A percentile compares a stretch with the other conserved stretches of the same genome.
Evolutionary conservation across 37 sponge, comb jelly and placozoan genomes (phyloP).

Genomic region (Bolinopsis microptera): DNA sequence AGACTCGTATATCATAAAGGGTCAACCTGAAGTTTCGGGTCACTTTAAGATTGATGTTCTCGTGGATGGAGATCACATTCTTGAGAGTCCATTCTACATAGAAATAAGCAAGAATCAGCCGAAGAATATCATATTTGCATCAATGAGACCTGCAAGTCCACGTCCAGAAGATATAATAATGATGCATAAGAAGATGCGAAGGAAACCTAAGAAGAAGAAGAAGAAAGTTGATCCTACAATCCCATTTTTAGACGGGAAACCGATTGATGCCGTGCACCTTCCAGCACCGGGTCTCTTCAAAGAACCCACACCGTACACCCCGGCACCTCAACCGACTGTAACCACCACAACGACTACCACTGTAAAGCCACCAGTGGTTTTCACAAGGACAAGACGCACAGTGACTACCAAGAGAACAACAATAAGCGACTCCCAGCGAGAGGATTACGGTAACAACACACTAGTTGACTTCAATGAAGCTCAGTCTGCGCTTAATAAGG

Average conservation of each 20-base stretch:
- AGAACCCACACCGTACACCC: neutral
- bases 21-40: neutral
- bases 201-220: conserved; percentile 30
- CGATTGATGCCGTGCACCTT: neutral
- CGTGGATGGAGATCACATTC: neutral
- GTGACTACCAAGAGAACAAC: neutral
- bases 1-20: conserved; percentile 2
- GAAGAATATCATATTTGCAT: neutral
- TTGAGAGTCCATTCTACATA: conserved; percentile 23
- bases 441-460: neutral
- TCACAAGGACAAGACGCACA: neutral
- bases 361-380: neutral
- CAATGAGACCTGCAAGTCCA: neutral
- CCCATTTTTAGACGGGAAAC: neutral
- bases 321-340: neutral
- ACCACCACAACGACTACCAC: neutral
- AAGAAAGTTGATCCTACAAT: conserved; percentile 18
- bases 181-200: conserved; percentile 15
- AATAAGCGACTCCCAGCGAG: neutral
- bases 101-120: neutral
- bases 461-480: conserved; percentile 1
- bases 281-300: neutral
- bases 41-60: conserved; percentile 13
- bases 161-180: conserved; percentile 6
- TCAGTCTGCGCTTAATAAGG: neutral